phyloP scores from a whole-genome alignment of 2,797 vertebrate species.

The Sebastes hopkinsi region DNA sequence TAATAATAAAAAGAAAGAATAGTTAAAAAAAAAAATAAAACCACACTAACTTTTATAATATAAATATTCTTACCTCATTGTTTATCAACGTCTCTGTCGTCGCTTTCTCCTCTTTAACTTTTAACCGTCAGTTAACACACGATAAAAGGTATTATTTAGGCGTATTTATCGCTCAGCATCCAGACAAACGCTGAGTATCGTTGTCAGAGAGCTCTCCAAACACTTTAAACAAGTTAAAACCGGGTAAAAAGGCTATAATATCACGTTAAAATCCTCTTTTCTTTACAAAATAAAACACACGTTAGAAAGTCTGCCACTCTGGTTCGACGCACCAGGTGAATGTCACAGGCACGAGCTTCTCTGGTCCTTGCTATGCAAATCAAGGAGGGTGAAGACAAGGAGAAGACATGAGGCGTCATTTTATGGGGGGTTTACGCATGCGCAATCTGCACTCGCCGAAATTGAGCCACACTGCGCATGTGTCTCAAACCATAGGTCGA shows the following conservation, averaged over 20 bases:
- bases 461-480: too few species aligned
- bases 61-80: conserved; percentile 35
- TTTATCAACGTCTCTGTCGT: neutral
- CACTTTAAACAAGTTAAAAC: fast-evolving
- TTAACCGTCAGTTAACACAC: neutral
- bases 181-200: neutral
- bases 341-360: too few species aligned
- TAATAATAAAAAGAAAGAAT: too few species aligned
- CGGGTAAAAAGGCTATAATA: fast-evolving
- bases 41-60: too few species aligned
- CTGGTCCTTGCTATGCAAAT: too few species aligned
- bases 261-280: neutral
- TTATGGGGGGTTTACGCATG: fast-evolving
- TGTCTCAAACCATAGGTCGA: fast-evolving
- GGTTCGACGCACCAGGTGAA: too few species aligned
- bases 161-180: neutral
- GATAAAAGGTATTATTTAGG: too few species aligned
- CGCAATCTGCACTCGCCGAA: too few species aligned
- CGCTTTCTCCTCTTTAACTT: neutral
- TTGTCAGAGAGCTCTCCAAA: neutral
- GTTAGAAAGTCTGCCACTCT: neutral
- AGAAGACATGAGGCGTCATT: too few species aligned
- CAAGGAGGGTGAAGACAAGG: too few species aligned
- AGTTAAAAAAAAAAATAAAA: too few species aligned
- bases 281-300: neutral